Evolutionary conservation across 2,797 vertebrate genomes (phyloP).

Genomic region (Emys orbicularis): DNA sequence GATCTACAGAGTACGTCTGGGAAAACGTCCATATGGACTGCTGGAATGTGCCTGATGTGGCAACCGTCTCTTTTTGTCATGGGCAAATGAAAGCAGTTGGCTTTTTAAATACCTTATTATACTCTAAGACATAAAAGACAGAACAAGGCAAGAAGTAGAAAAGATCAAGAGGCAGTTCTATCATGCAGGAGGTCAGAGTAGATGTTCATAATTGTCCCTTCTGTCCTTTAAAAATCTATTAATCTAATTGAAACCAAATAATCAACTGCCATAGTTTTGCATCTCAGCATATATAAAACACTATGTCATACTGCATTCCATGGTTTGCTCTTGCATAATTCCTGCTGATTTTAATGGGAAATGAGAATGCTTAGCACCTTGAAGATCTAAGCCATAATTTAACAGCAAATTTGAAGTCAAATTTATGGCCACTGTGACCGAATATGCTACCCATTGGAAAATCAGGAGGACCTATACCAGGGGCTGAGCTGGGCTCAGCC

Average conservation of each 20-base stretch:
- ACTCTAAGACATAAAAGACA: background rate
- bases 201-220: background rate
- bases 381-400: too few species aligned
- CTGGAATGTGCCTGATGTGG: background rate
- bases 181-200: background rate
- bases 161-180: background rate
- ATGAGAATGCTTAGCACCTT: too few species aligned
- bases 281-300: background rate
- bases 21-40: background rate
- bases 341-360: background rate
- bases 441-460: too few species aligned
- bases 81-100: background rate
- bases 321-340: background rate
- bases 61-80: background rate
- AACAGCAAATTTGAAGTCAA: too few species aligned
- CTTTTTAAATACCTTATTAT: background rate
- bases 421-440: too few species aligned
- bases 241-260: background rate
- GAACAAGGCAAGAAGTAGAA: background rate
- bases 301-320: too few species aligned
- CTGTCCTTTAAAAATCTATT: background rate
- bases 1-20: background rate
- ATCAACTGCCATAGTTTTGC: background rate
- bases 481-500: too few species aligned
- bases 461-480: too few species aligned